phyloP scores from a whole-genome alignment of 2,888 invertebrate genomes.

The Scaptomyza polygonia region DNA sequence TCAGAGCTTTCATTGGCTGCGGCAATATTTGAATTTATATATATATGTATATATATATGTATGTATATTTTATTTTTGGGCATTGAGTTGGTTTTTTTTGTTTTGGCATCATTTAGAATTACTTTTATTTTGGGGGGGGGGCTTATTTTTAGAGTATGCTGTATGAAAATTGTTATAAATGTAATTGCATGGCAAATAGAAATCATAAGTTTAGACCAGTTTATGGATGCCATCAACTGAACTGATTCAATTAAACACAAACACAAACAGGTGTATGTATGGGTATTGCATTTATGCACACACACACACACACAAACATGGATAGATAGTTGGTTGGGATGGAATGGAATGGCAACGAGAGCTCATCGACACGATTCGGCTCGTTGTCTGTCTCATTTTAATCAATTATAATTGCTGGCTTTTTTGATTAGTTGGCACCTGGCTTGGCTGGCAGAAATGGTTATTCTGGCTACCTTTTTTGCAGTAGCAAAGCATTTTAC shows the following conservation, averaged over 20 bases:
- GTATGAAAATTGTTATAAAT: slow-evolving; percentile 24
- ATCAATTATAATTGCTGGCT: slow-evolving; percentile 77
- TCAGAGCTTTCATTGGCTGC: slow-evolving; percentile 14
- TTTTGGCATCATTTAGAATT: slow-evolving; percentile 13
- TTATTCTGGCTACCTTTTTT: slow-evolving; percentile 41
- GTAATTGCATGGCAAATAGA: slow-evolving; percentile 31
- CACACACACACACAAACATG: background rate
- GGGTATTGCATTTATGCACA: background rate
- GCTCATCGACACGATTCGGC: slow-evolving; percentile 9
- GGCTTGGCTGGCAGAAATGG: slow-evolving; percentile 61
- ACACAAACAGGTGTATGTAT: background rate
- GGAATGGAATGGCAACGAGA: background rate
- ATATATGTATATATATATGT: background rate
- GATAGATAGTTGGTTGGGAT: background rate
- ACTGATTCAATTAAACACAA: slow-evolving; percentile 34
- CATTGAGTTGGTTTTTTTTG: slow-evolving; percentile 8
- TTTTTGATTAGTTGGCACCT: slow-evolving; percentile 78
- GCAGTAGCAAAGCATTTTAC: slow-evolving; percentile 66
- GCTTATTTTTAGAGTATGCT: background rate
- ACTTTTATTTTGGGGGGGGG: background rate
- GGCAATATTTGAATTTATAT: background rate
- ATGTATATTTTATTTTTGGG: slow-evolving; percentile 4
- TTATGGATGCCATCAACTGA: slow-evolving; percentile 15
- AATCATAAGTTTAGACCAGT: slow-evolving; percentile 13
- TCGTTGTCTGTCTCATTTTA: slow-evolving; percentile 58